Evolutionary conservation across 2,888 invertebrate species (phyloP).

Genomic region (Drosophila prolongata): DNA sequence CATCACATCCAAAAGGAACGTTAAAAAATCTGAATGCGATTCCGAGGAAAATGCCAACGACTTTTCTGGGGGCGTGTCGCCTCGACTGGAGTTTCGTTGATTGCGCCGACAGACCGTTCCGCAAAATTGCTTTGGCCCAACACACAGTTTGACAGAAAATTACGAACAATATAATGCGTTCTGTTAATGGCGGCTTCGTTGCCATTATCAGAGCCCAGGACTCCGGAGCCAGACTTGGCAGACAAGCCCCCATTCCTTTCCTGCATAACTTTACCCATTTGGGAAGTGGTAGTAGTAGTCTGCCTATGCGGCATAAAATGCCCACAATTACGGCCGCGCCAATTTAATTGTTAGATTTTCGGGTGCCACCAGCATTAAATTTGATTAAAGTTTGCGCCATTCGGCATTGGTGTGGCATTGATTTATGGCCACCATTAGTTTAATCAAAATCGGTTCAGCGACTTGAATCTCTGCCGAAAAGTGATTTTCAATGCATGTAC

Average conservation of each 20-base stretch:
- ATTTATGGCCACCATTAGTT: conserved; percentile 68
- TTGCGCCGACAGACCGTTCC: conserved; percentile 34
- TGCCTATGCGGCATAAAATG: conserved; percentile 21
- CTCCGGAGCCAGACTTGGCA: conserved; percentile 13
- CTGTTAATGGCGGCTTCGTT: conserved; percentile 60
- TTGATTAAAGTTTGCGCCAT: conserved; percentile 57
- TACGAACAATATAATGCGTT: conserved; percentile 66
- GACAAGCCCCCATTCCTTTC: conserved; percentile 30
- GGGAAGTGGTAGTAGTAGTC: neutral
- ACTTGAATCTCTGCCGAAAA: conserved; percentile 25
- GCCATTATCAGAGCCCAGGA: conserved; percentile 40
- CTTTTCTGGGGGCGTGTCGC: conserved; percentile 44
- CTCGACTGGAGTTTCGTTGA: conserved; percentile 39
- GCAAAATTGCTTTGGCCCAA: conserved; percentile 34
- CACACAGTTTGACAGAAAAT: conserved; percentile 40
- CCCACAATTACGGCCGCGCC: conserved; percentile 31
- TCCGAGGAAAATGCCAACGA: conserved; percentile 27
- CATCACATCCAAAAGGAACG: conserved; percentile 21
- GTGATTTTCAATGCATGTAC: conserved; percentile 36
- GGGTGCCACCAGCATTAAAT: conserved; percentile 44
- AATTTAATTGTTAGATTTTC: conserved; percentile 40
- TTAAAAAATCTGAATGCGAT: conserved; percentile 33
- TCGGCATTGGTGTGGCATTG: conserved; percentile 30
- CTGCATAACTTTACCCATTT: conserved; percentile 37
- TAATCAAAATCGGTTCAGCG: conserved; percentile 55